Percentiles rank a stretch among this genome's conserved stretches.
Evolutionary conservation across 2,113 vertebrate genomes (phyloP).

Genomic region (Istiophorus platypterus): DNA sequence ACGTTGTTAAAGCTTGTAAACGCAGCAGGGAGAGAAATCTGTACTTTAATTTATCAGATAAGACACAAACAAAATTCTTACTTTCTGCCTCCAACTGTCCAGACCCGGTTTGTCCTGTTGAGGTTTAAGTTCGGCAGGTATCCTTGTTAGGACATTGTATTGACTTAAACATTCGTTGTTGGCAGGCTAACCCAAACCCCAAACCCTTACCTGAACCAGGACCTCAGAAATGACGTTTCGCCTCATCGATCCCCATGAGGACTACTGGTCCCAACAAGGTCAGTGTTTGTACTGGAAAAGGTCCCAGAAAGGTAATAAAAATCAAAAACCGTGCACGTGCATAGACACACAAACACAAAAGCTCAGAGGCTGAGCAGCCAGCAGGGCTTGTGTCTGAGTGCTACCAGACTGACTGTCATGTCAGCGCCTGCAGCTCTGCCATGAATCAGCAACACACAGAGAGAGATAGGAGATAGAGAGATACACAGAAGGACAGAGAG

Average conservation of each 20-base stretch:
- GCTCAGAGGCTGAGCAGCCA: constrained; percentile 22
- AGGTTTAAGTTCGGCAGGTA: constrained; percentile 29
- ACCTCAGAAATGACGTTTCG: too few species aligned
- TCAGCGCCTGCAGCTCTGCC: constrained; percentile 56
- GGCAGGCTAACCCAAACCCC: too few species aligned
- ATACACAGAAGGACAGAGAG: constrained; percentile 1
- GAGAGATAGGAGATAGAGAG: not conserved
- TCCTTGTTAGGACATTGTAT: too few species aligned
- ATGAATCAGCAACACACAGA: constrained; percentile 60
- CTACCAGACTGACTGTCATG: constrained; percentile 57
- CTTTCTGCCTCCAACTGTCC: not conserved
- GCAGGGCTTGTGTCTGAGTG: constrained; percentile 53
- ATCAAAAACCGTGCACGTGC: too few species aligned
- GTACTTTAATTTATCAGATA: not conserved
- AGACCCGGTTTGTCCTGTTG: constrained; percentile 27
- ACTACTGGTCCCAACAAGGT: too few species aligned
- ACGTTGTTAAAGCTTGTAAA: not conserved
- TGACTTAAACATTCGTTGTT: too few species aligned
- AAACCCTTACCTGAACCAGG: too few species aligned
- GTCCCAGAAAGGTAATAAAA: too few species aligned
- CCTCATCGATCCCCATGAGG: too few species aligned
- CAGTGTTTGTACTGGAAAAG: too few species aligned
- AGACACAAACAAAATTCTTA: not conserved
- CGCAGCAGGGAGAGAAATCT: not conserved
- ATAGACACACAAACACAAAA: constrained; percentile 27